phyloP scores from a whole-genome alignment of 2,888 invertebrate genomes.

The Drosophila falleni region DNA sequence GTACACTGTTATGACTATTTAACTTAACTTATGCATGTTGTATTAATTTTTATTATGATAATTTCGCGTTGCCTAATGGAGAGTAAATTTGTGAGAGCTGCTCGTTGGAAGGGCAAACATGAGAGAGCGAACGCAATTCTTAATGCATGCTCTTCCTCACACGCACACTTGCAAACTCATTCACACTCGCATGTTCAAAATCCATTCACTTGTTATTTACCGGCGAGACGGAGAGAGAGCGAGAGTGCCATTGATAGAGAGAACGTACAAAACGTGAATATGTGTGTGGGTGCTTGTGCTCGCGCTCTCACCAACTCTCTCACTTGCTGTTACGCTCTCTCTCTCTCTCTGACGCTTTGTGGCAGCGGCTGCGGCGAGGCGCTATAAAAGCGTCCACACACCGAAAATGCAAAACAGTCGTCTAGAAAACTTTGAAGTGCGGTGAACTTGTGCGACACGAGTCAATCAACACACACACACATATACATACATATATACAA shows the following conservation, averaged over 20 bases:
- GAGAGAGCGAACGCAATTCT: slow-evolving; percentile 26
- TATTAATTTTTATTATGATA: background rate
- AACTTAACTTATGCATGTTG: background rate
- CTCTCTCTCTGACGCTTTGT: slow-evolving; percentile 26
- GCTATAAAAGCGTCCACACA: slow-evolving; percentile 66
- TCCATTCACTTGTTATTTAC: slow-evolving; percentile 47
- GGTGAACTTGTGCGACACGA: slow-evolving; percentile 53
- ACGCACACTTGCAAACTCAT: slow-evolving; percentile 24
- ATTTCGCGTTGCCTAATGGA: slow-evolving; percentile 1
- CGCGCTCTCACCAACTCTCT: slow-evolving; percentile 10
- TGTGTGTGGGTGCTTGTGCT: slow-evolving; percentile 54
- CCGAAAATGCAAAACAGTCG: slow-evolving; percentile 70
- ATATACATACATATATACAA: slow-evolving; percentile 32
- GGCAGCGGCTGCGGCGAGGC: slow-evolving; percentile 32
- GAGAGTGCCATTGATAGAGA: slow-evolving; percentile 3
- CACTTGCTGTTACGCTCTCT: slow-evolving; percentile 25
- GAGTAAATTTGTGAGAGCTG: background rate
- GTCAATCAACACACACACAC: slow-evolving; percentile 36
- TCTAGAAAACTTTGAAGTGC: slow-evolving; percentile 65
- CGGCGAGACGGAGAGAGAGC: slow-evolving; percentile 26
- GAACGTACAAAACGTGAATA: slow-evolving; percentile 16
- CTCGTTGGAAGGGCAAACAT: slow-evolving; percentile 20
- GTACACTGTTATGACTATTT: background rate
- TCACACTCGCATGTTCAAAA: slow-evolving; percentile 24
- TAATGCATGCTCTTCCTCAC: slow-evolving; percentile 24